Base-by-base conservation (phyloP, 2,113 vertebrate genomes). In the Cygnus buccinator region DNA sequence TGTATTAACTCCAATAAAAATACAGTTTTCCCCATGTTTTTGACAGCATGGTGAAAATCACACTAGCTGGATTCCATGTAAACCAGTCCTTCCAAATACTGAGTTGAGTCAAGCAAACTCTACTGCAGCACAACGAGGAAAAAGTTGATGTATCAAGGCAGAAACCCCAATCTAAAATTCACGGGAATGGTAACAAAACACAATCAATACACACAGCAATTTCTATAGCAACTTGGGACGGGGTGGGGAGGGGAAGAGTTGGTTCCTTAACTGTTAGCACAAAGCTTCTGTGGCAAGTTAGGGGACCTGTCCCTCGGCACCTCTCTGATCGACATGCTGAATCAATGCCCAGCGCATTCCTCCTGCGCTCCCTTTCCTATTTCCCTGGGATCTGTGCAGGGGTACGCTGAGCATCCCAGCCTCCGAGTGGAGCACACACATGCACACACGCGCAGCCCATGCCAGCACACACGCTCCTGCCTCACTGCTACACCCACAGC, bases 61-160 rank as follows among this genome's bases (percentile, higher is more conserved):
- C 28, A 20, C 35, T 43, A 52, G 76, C 39, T 58, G 39, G 65
- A 92, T 65, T 85, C 90, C 93, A 58, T 37, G 59, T 59, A 95
- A 86, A 84, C 55, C 75, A 73, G 57, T 79, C 87, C 84, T 95
- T 94, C 92, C 62, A 82, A 92, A 89, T 10, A 79, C 65, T 14
- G 37, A 79, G 91, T 39, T 68, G 93, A 97, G 89, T 87, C 90
- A 86, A 80, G 66, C 65, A 82, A 97, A 97, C 94, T 97, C 94
- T 88, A 87, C 70, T 57, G 94, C 93, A 94, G 95, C 91, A 93
- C 41, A 1, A 50, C 3, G 33, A 91, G n/a, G 52, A 92, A 95
- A 97, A 97, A 97, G 96, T 97, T 97, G 86, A 92, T 66, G 31
- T 31, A 84, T 63, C 83, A 62, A 84, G 50, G 85, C 80, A 83